Percentiles rank a stretch among this genome's conserved stretches.
Conservation (phyloP, 2,113 vertebrate species). For the Herpailurus yagouaroundi region DNA sequence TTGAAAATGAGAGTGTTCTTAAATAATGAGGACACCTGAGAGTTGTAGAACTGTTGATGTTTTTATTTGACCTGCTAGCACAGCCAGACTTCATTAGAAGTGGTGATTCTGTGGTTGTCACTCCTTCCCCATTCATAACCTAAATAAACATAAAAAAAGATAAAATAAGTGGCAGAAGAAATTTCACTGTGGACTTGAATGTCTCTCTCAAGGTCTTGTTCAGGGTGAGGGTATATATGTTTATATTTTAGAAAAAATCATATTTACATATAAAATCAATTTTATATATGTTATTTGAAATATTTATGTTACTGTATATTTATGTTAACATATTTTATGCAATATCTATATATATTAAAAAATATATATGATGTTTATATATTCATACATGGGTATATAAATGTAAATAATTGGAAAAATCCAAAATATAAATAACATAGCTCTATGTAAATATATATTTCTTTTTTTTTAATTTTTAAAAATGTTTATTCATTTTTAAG, state of each 20-base stretch:
- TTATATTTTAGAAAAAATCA: neutral
- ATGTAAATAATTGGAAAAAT: neutral
- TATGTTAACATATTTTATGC: neutral
- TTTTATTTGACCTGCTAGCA: constrained; percentile 17
- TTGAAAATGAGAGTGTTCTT: neutral
- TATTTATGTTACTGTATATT: neutral
- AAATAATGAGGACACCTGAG: neutral
- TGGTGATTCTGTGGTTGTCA: neutral
- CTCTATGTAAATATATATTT: neutral
- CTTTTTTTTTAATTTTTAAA: neutral
- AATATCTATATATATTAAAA: neutral
- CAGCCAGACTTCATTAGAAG: neutral
- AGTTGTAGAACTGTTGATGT: neutral
- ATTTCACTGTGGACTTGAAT: neutral
- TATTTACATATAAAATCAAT: neutral
- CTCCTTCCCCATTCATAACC: neutral
- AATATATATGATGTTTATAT: neutral
- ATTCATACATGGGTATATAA: neutral
- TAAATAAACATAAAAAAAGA: neutral
- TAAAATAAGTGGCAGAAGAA: constrained; percentile 18
- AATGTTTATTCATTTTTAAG: too few relatives aligned
- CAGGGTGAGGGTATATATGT: neutral
- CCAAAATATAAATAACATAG: neutral
- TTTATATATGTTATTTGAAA: constrained; percentile 8
- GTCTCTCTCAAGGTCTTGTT: neutral